Conservation (phyloP, 2,797 vertebrate genomes). For the Cuculus canorus region DNA sequence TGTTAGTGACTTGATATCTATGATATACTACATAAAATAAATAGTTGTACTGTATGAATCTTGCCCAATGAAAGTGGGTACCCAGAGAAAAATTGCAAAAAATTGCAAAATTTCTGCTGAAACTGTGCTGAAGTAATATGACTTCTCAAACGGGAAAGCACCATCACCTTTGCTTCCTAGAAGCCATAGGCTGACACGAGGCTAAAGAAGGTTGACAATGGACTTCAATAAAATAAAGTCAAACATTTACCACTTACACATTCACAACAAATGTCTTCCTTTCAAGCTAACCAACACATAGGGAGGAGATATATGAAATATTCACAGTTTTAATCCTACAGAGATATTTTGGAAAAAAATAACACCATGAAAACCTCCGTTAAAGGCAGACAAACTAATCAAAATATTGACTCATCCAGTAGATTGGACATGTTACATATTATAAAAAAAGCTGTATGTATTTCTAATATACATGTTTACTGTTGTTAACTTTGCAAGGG, state of each 20-base stretch:
- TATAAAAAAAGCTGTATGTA: neutral
- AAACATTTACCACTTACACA: neutral
- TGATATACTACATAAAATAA: neutral
- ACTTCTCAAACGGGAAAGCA: neutral
- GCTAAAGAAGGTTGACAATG: neutral
- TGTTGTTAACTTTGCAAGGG: neutral
- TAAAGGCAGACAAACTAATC: neutral
- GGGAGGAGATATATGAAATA: neutral
- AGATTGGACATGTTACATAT: fast-evolving
- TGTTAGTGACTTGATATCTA: neutral
- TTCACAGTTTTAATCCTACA: neutral
- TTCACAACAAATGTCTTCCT: neutral
- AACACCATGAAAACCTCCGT: neutral
- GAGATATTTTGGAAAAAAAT: neutral
- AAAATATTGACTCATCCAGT: neutral
- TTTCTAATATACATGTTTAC: neutral
- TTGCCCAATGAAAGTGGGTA: neutral
- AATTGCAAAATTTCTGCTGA: neutral
- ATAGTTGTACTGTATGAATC: neutral
- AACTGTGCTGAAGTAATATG: neutral
- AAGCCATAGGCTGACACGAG: neutral
- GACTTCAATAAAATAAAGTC: neutral
- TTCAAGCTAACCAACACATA: neutral
- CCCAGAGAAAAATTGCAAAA: neutral
- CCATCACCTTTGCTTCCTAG: neutral